These are phyloP conservation scores for Nasonia oneida DNA, from an alignment of 2,888 invertebrate species.

Conservation along the genomic window DNA sequence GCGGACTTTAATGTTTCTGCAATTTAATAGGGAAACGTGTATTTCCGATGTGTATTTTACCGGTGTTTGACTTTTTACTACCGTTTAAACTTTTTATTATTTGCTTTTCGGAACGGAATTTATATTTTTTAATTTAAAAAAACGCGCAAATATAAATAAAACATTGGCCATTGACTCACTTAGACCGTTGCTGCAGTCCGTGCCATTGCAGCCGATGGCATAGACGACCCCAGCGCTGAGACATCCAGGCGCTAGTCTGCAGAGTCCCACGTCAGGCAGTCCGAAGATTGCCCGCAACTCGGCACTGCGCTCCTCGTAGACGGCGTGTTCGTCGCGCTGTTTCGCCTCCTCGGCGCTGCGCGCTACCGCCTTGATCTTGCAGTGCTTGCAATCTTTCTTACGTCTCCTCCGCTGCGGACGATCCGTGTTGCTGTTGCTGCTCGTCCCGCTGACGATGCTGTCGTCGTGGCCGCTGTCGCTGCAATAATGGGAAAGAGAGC, in stretches of 20 bases:
- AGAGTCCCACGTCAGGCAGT: constrained; percentile 33
- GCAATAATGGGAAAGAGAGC: neutral
- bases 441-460: constrained; percentile 13
- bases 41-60: neutral
- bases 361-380: constrained; percentile 65
- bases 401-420: constrained; percentile 69
- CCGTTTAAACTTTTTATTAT: neutral
- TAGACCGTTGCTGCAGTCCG: constrained; percentile 49
- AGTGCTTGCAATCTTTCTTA: constrained; percentile 77
- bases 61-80: neutral
- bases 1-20: neutral
- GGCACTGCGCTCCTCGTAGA: constrained; percentile 53
- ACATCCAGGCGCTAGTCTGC: constrained; percentile 47
- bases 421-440: constrained; percentile 33
- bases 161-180: constrained; percentile 24
- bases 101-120: neutral
- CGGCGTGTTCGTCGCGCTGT: constrained; percentile 33
- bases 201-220: constrained; percentile 60
- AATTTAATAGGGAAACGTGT: neutral
- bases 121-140: neutral
- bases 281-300: constrained; percentile 55
- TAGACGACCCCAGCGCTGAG: constrained; percentile 49
- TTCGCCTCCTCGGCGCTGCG: neutral
- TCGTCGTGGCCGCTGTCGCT: constrained; percentile 32
- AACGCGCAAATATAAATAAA: neutral